Conservation (phyloP, 2,797 vertebrate species). For the Halcyon chelicuti region DNA sequence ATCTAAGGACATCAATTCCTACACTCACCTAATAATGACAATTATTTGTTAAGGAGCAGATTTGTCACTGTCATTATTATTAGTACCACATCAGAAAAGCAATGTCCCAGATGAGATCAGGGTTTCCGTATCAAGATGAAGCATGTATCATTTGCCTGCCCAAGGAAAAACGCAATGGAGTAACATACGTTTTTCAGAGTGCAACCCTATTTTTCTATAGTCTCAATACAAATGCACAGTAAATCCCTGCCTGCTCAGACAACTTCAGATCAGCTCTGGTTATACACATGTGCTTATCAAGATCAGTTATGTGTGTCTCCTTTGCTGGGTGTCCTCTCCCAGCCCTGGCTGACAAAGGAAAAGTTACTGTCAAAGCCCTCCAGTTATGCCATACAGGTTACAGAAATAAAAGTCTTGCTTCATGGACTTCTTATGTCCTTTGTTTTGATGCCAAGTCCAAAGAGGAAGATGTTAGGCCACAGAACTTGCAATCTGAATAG, state of each 20-base stretch:
- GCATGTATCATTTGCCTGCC: background rate
- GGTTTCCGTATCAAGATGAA: slow-evolving; percentile 12
- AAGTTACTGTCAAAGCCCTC: background rate
- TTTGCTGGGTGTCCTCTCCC: background rate
- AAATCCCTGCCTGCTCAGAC: background rate
- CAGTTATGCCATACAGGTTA: background rate
- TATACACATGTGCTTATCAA: background rate
- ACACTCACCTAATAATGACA: background rate
- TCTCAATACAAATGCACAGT: background rate
- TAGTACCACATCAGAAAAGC: background rate
- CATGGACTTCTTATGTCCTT: background rate
- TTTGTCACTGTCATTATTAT: background rate
- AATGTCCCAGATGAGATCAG: background rate
- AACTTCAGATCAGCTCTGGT: background rate
- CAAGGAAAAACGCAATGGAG: background rate
- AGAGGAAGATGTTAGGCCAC: background rate
- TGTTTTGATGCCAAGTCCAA: background rate
- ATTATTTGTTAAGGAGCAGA: slow-evolving; percentile 1
- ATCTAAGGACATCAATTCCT: slow-evolving; percentile 1
- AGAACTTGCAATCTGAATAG: background rate
- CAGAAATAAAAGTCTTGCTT: background rate
- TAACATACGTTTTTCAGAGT: background rate
- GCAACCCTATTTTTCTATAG: background rate
- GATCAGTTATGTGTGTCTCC: background rate
- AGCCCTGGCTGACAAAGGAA: background rate